Percentiles rank a stretch among this genome's conserved stretches.
phyloP scores from a whole-genome alignment of 2,888 invertebrate species.

The Dromius quadrimaculatus region DNA sequence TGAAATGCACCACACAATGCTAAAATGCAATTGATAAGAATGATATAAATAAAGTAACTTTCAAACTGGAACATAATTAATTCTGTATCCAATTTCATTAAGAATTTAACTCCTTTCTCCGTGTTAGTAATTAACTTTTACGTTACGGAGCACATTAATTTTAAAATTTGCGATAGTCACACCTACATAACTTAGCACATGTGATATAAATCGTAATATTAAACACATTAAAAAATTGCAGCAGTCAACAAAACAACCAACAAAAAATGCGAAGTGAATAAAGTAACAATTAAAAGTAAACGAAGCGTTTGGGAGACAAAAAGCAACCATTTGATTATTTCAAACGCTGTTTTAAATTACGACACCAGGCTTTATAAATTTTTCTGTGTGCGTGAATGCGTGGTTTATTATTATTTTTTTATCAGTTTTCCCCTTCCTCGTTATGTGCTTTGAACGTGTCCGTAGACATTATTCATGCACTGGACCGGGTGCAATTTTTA shows the following conservation, averaged over 20 bases:
- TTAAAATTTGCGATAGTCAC: slow-evolving; percentile 33
- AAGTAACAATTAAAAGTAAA: slow-evolving; percentile 48
- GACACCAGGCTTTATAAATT: slow-evolving; percentile 23
- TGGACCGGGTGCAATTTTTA: slow-evolving; percentile 71
- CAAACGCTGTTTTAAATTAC: slow-evolving; percentile 47
- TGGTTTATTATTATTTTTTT: slow-evolving; percentile 60
- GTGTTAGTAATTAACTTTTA: slow-evolving; percentile 41
- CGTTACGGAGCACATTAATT: slow-evolving; percentile 35
- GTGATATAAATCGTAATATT: slow-evolving; percentile 43
- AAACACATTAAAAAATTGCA: slow-evolving; percentile 41
- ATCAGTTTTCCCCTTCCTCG: slow-evolving; percentile 62
- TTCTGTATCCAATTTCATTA: slow-evolving; percentile 26
- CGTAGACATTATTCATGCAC: slow-evolving; percentile 70
- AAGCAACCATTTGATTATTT: slow-evolving; percentile 47
- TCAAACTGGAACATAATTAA: slow-evolving; percentile 19
- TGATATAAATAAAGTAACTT: slow-evolving; percentile 13
- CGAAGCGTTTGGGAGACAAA: slow-evolving; percentile 41
- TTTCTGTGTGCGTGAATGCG: slow-evolving; percentile 34
- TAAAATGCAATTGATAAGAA: slow-evolving; percentile 26
- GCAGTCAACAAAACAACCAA: slow-evolving; percentile 34
- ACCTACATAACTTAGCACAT: slow-evolving; percentile 37
- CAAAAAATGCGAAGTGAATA: slow-evolving; percentile 42
- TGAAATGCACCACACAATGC: slow-evolving; percentile 17
- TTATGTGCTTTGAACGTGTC: slow-evolving; percentile 65
- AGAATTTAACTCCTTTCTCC: slow-evolving; percentile 26